Base-by-base conservation (phyloP, 1,140 invertebrate genomes). In the Lithobius niger region DNA sequence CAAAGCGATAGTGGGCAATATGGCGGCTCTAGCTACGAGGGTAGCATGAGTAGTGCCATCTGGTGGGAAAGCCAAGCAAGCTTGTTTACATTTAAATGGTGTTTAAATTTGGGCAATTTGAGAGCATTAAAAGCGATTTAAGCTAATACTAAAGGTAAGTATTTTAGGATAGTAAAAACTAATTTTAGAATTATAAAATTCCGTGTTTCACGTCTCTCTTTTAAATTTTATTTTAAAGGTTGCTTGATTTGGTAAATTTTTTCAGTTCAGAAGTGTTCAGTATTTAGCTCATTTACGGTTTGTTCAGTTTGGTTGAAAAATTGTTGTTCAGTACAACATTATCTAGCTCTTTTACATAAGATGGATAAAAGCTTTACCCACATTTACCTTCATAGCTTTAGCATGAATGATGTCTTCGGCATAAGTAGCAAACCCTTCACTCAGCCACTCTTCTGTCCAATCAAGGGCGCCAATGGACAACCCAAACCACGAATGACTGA, bases 401-500 rank as follows among this genome's bases (percentile, higher is more conserved):
- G 58, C 54, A 60, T 66, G 63, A 36, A 74, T 58, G 26, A 69
- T 60, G 55, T 74, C 71, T 61, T 75, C 73, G 48, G 69, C 52
- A 50, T 66, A 74, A 6, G 71, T 72, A 42, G 72, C 72, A 62
- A 75, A 71, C 1, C 73, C 73, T 60, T 75, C 72, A 42, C 70
- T 73, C 4, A 75, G 56, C 73, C 73, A 75, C 60, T 73, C 73
- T 63, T 75, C 73, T n/a, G 67, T 71, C 72, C 72, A 74, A 61
- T 74, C 69, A 25, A 59, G 59, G 24, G 70, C 67, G 19, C 72
- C 72, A 59, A 73, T 69, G n/a, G 65, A 59, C 3, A 73, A 58
- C 13, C 72, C 72, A 65, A 73, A 74, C 71, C 71, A 74, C 1
- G 66, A 65, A 59, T 74, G 72, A 55, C 65, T 66, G 19, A 71